phyloP scores from a whole-genome alignment of 2,113 vertebrate species.

The Hippocampus zosterae region DNA sequence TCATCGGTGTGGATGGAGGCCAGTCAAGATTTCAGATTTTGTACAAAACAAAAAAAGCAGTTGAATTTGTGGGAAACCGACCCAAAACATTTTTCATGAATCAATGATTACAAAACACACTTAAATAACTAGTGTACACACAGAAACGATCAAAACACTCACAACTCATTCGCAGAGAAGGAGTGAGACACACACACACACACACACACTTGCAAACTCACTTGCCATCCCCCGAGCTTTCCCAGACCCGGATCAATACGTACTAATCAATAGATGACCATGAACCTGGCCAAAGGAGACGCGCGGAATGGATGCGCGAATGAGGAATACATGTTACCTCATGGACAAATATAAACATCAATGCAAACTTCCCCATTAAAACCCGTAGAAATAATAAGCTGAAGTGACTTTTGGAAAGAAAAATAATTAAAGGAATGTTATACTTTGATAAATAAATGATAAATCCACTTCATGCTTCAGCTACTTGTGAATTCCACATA shows the following conservation, averaged over 20 bases:
- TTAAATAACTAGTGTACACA: too few relatives aligned
- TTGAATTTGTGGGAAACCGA: background rate
- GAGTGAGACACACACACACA: too few relatives aligned
- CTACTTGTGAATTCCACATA: background rate
- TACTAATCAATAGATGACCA: slow-evolving; percentile 68
- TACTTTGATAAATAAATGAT: background rate
- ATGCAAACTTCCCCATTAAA: background rate
- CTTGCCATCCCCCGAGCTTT: background rate
- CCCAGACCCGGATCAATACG: slow-evolving; percentile 64
- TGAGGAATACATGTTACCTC: background rate
- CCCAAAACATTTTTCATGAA: too few relatives aligned
- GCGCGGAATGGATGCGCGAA: slow-evolving; percentile 16
- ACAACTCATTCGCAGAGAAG: too few relatives aligned
- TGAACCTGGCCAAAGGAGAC: slow-evolving; percentile 48
- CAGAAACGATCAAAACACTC: too few relatives aligned
- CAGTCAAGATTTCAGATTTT: background rate
- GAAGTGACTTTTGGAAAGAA: background rate
- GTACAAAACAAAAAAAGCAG: background rate
- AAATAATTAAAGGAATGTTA: background rate
- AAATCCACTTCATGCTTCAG: background rate
- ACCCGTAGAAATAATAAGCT: background rate
- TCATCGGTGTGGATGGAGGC: background rate
- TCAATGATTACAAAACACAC: background rate
- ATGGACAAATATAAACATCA: background rate
- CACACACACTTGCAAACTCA: background rate